phyloP scores from a whole-genome alignment of 1,140 invertebrate genomes.

The Brachionus manjavacas region DNA sequence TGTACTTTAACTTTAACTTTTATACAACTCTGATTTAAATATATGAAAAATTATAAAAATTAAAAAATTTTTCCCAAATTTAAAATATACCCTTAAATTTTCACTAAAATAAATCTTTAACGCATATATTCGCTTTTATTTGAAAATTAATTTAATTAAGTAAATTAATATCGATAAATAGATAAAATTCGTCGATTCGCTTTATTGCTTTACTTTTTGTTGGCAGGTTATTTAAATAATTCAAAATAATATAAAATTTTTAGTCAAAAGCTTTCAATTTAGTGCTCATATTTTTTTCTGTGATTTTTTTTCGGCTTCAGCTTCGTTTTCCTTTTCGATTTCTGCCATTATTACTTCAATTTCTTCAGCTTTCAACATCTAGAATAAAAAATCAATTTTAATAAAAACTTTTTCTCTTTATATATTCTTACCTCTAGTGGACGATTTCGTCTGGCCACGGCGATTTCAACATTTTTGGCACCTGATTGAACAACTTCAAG shows the following conservation, averaged over 20 bases:
- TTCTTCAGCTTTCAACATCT: constrained; percentile 83
- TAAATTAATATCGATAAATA: constrained; percentile 9
- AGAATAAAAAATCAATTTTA: background rate
- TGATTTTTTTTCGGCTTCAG: constrained; percentile 71
- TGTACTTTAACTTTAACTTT: no score
- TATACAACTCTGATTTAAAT: no score
- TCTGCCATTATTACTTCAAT: constrained; percentile 85
- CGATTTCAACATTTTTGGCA: constrained; percentile 95
- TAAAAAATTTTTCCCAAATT: background rate
- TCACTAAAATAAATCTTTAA: no score
- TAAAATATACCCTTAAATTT: background rate
- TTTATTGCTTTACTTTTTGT: background rate
- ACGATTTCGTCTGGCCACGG: constrained; percentile 79
- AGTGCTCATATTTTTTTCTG: constrained; percentile 17
- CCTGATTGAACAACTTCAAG: constrained; percentile 96
- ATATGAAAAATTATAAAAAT: no score
- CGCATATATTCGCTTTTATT: background rate
- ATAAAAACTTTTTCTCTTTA: no score
- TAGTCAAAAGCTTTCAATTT: background rate
- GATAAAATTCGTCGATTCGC: constrained; percentile 11
- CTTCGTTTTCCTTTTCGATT: constrained; percentile 95
- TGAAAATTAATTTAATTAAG: constrained; percentile 12
- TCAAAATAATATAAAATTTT: background rate
- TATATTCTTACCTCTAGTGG: constrained; percentile 81
- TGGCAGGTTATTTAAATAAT: constrained; percentile 22